Base-by-base conservation (phyloP, 2,888 invertebrate genomes). In the Anticlea derivata region DNA sequence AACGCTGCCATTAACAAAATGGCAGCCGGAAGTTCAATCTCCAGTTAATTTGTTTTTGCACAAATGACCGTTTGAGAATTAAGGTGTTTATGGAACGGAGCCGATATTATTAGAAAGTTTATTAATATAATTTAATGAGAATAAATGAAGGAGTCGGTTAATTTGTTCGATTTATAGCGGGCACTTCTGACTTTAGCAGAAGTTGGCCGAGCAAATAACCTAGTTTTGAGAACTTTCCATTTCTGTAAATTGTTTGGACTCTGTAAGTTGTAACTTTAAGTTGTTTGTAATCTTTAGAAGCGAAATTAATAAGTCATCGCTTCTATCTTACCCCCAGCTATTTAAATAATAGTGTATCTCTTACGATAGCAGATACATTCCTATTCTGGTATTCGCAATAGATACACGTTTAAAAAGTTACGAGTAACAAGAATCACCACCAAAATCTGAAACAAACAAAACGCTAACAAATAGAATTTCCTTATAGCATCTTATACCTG, bases 31-130 rank as follows among this genome's bases (percentile, higher is more conserved):
- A 73, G 68, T 58, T 57, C 57, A 58, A 55, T 58, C 53, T 75
- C 73, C 77, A 78, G 79, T 81, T 83, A 82, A 88, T 85, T 88
- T 84, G 84, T 86, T 85, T 83, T 80, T 72, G 71, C 70, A 75
- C 74, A 79, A 86, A 86, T 85, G 83, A 79, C 78, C 83, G 71
- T 73, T 79, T 81, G 75, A 80, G 83, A 84, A 82, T 82, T 78
- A 84, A 86, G 86, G 86, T 88, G 86, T 84, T 87, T 84, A 83
- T 85, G 73, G 76, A 79, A 78, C 70, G 68, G 74, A 66, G 63
- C 62, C 78, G 72, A 73, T 79, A 79, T 77, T 79, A 71, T 77
- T 79, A 71, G 73, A 69, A 71, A 70, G 67, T 83, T 75, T 70
- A 81, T 83, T 33, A 38, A 52, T 47, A 84, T 76, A 76, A 80